These are phyloP conservation scores for Nibea albiflora DNA, from an alignment of 2,113 vertebrate genomes.

Conservation along the genomic window DNA sequence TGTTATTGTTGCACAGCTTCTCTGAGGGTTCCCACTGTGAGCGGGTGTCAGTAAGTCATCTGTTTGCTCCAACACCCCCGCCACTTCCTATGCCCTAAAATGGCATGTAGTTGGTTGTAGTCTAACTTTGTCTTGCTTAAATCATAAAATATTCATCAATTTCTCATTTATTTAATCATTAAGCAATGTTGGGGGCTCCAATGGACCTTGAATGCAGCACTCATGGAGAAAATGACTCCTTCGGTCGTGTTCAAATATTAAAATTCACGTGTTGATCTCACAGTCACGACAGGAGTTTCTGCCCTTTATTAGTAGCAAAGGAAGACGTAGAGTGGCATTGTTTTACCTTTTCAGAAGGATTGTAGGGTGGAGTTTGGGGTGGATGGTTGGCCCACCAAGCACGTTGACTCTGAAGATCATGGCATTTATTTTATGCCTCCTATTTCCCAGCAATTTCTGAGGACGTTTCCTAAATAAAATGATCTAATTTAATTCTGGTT, in stretches of 20 bases:
- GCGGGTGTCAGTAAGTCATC: conserved; percentile 49
- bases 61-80: conserved; percentile 9
- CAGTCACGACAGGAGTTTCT: background rate
- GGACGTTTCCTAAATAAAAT: background rate
- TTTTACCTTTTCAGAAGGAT: background rate
- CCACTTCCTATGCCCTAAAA: conserved; percentile 16
- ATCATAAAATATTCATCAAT: background rate
- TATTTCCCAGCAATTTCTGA: background rate
- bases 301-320: background rate
- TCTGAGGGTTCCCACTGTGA: conserved; percentile 42
- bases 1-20: conserved; percentile 57
- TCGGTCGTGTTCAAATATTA: background rate
- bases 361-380: background rate
- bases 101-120: background rate
- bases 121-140: background rate
- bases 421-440: background rate
- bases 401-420: too few species aligned
- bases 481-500: too few species aligned
- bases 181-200: background rate
- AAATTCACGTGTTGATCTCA: too few species aligned
- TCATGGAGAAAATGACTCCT: background rate
- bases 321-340: background rate
- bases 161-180: background rate
- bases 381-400: too few species aligned
- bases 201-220: background rate